Evolutionary conservation across 2,113 vertebrate species (phyloP).

Genomic region (Campylorhamphus procurvoides): DNA sequence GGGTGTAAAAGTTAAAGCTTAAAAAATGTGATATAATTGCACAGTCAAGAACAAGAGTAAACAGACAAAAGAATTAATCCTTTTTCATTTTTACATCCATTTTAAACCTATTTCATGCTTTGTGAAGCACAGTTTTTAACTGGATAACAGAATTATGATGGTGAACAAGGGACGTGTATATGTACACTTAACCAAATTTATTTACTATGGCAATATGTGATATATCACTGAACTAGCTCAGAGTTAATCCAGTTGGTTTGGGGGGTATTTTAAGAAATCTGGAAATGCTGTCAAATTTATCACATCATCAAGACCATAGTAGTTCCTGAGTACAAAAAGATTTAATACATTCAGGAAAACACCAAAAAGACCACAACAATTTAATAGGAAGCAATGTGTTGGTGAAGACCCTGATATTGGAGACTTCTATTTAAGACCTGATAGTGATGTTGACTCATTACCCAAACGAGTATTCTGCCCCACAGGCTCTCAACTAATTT

Average conservation of each 20-base stretch:
- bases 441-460: not conserved
- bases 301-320: not conserved
- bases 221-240: not conserved
- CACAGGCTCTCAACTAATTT: not conserved
- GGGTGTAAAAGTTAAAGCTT: not conserved
- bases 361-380: not conserved
- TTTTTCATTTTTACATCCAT: not conserved
- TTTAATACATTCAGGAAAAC: not conserved
- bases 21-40: not conserved
- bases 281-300: conserved; percentile 13
- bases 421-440: not conserved
- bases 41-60: not conserved
- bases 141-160: not conserved
- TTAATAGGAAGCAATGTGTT: not conserved
- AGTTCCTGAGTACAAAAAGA: not conserved
- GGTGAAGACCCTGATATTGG: not conserved
- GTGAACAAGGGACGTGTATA: not conserved
- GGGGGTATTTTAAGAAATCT: not conserved
- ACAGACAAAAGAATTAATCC: not conserved
- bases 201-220: not conserved
- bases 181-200: not conserved
- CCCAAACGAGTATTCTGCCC: not conserved
- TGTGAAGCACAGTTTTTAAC: not conserved
- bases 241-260: not conserved
- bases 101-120: not conserved